A percentile compares a stretch with the other conserved stretches of the same genome.
phyloP scores from a whole-genome alignment of 1,140 invertebrate genomes.

The Hylaeus volcanicus region DNA sequence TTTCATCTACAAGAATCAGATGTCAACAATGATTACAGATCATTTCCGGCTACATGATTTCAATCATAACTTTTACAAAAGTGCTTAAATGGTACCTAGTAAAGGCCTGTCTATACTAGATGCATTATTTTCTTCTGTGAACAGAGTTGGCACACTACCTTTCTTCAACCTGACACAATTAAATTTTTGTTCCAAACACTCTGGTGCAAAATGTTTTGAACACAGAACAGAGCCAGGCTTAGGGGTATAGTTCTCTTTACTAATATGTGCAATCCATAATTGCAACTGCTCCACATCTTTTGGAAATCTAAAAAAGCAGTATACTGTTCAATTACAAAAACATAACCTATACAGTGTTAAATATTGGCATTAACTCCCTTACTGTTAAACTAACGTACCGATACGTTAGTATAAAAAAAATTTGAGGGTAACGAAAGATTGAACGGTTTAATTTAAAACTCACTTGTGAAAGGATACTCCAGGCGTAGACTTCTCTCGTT shows the following conservation, averaged over 20 bases:
- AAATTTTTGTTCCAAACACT: background rate
- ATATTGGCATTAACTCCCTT: background rate
- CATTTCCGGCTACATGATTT: no score
- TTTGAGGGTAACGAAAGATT: background rate
- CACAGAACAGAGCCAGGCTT: background rate
- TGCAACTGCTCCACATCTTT: background rate
- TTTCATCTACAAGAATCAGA: background rate
- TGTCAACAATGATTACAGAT: no score
- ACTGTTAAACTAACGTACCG: background rate
- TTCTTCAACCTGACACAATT: background rate
- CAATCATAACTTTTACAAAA: no score
- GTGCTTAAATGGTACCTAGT: no score
- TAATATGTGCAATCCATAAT: background rate
- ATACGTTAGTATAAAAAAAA: no score
- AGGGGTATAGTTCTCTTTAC: background rate
- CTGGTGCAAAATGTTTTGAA: background rate
- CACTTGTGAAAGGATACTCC: background rate
- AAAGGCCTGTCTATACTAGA: background rate
- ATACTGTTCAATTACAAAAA: background rate
- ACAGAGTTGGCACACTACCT: background rate
- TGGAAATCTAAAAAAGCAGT: background rate
- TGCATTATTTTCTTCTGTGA: background rate
- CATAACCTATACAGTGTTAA: background rate
- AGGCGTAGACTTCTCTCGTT: background rate
- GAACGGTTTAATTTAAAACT: background rate